A percentile compares a stretch with the other conserved stretches of the same genome.
These are phyloP conservation scores for Lucifuga dentata DNA, from an alignment of 2,113 vertebrate genomes.

Conservation along the genomic window DNA sequence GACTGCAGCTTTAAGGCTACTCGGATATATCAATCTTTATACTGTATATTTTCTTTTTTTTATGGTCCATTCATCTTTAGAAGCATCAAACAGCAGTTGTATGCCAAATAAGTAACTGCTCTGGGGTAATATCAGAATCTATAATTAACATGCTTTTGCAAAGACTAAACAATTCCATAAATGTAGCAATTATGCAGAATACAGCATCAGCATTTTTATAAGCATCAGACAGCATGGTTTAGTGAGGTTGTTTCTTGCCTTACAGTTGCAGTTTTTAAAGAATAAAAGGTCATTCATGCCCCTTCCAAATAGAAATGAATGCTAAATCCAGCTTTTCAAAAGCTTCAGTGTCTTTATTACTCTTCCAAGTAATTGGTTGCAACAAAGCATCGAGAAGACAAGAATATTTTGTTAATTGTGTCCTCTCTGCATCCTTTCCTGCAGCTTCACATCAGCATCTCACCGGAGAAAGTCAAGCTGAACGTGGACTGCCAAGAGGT, in stretches of 20 bases:
- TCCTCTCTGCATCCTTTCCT: constrained; percentile 42
- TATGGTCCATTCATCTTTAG: constrained; percentile 50
- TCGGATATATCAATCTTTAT: constrained; percentile 55
- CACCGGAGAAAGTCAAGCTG: constrained; percentile 92
- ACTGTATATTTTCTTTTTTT: constrained; percentile 55
- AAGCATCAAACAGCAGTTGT: constrained; percentile 57
- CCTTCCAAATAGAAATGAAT: constrained; percentile 29
- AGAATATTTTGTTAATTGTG: constrained; percentile 33
- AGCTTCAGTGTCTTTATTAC: constrained; percentile 8
- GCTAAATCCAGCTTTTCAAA: constrained; percentile 51
- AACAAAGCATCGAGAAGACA: constrained; percentile 42
- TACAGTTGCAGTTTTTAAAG: constrained; percentile 32
- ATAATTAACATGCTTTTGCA: constrained; percentile 59
- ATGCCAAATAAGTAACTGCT: constrained; percentile 48
- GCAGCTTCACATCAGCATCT: constrained; percentile 93
- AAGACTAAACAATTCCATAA: constrained; percentile 54
- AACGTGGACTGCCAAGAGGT: constrained; percentile 95
- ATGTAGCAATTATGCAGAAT: constrained; percentile 41
- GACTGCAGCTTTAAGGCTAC: constrained; percentile 34
- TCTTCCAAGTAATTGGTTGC: constrained; percentile 36
- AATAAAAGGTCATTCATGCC: constrained; percentile 22
- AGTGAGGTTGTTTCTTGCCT: constrained; percentile 31
- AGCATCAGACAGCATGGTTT: constrained; percentile 35
- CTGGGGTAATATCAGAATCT: constrained; percentile 59
- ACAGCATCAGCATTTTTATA: constrained; percentile 39